Percentiles rank a stretch among this genome's conserved stretches.
These are phyloP conservation scores for Danio jaintianensis DNA, from an alignment of 2,797 vertebrate species.

Conservation along the genomic window DNA sequence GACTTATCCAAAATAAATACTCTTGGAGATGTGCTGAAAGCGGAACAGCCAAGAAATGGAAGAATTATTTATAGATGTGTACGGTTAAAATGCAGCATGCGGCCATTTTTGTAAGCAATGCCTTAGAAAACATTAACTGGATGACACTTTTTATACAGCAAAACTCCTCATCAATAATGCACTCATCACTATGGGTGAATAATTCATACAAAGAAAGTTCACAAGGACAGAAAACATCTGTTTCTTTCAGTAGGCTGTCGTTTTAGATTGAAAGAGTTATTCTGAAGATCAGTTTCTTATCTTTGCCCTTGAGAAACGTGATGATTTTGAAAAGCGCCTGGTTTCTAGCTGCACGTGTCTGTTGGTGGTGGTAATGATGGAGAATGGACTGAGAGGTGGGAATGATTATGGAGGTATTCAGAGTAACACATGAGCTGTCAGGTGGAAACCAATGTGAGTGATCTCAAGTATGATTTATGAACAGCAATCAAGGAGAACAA, in stretches of 20 bases:
- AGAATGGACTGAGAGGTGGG: slow-evolving; percentile 30
- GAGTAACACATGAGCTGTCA: slow-evolving; percentile 40
- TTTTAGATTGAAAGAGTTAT: background rate
- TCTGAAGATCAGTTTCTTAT: slow-evolving; percentile 3
- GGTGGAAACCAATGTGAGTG: slow-evolving; percentile 13
- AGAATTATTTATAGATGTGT: slow-evolving; percentile 45
- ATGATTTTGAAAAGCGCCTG: background rate
- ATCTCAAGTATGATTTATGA: slow-evolving; percentile 36
- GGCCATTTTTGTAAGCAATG: background rate
- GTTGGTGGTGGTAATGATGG: slow-evolving; percentile 24
- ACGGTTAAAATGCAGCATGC: slow-evolving; percentile 11
- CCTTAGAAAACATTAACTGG: background rate
- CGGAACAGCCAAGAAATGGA: background rate
- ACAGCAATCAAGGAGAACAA: slow-evolving; percentile 21
- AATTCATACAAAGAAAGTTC: slow-evolving; percentile 29
- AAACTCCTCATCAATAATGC: slow-evolving; percentile 50
- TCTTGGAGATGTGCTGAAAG: slow-evolving; percentile 21
- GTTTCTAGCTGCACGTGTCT: background rate
- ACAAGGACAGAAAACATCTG: background rate
- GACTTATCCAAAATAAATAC: slow-evolving; percentile 24
- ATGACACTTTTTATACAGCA: slow-evolving; percentile 22
- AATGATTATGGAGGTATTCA: slow-evolving; percentile 45
- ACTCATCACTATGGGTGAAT: slow-evolving; percentile 45
- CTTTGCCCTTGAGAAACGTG: background rate
- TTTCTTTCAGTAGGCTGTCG: slow-evolving; percentile 23